Base-by-base conservation (phyloP, 2,888 invertebrate species). In the Matsumyia berberina region DNA sequence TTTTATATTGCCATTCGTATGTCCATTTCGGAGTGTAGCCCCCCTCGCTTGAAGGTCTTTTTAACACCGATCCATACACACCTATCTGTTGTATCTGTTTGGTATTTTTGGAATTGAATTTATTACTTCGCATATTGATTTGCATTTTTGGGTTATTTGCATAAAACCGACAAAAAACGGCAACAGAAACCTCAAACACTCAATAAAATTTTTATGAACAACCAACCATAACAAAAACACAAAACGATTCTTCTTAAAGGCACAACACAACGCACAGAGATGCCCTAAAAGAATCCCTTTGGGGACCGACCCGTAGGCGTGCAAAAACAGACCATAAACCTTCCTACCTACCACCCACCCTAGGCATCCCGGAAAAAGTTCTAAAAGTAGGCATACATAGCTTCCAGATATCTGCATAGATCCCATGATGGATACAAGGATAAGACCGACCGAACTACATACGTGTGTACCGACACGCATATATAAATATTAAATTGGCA, bases 401-500 rank as follows among this genome's bases (percentile, higher is more conserved):
- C 39, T 37, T 64, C 29, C n/a, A 35, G 24, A 15, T 58, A 55
- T 46, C 51, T 81, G 39, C 66, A 69, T 69, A 78, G 78, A 67
- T 70, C 64, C 37, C 62, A 31, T 37, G 24, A 80, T 74, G 69
- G 57, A 51, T 67, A 78, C 66, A 55, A 70, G 62, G 58, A 81
- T 76, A 64, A 46, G 17, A 67, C 19, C 9, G 17, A 67, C 19
- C 9, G 35, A 51, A 66, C 74, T 42, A 46, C 15, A 29, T 31
- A 42, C 2, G 2, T 12, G 37, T 49, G 70, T 64, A 72, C 33
- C 44, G 35, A 67, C 19, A 29, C 35, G 83, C 69, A 83, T 83
- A 78, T 73, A 83, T 83, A 83, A 78, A 83, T 83, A 83, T 69
- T 83, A 73, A 78, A 83, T 78, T 73, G 62, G 62, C 53, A 62